phyloP scores from a whole-genome alignment of 2,888 invertebrate species.

The Coelinius sp. region DNA sequence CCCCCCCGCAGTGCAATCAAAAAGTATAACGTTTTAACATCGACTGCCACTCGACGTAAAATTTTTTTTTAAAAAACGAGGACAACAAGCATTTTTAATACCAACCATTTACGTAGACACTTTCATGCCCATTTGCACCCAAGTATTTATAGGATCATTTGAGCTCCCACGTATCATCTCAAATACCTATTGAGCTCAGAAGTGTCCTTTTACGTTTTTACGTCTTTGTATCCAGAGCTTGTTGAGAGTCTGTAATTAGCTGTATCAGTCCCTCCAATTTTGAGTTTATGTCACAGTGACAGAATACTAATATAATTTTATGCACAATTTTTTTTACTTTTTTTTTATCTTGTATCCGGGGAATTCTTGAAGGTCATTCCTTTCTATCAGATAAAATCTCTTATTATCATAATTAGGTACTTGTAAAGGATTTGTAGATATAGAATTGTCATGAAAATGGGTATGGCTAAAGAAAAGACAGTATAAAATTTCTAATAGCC shows the following conservation, averaged over 20 bases:
- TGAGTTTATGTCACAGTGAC: background rate
- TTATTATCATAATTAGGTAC: background rate
- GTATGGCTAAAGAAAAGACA: background rate
- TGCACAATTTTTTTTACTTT: background rate
- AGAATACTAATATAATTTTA: background rate
- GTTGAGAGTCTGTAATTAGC: conserved; percentile 8
- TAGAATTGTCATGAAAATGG: background rate
- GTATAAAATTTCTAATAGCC: background rate
- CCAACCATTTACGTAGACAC: background rate
- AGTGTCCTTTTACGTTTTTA: background rate
- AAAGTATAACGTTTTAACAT: background rate
- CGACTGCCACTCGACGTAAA: background rate
- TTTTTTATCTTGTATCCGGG: too few relatives aligned
- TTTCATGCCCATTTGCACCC: background rate
- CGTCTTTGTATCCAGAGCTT: background rate
- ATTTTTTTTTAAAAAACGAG: background rate
- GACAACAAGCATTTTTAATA: conserved; percentile 3
- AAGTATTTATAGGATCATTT: background rate
- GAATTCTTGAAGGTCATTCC: background rate
- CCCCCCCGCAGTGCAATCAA: background rate
- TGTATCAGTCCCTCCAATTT: background rate
- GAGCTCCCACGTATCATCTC: background rate
- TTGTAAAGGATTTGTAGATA: background rate
- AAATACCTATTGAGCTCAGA: background rate
- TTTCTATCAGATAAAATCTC: background rate